These are phyloP conservation scores for Bostrychus sinensis DNA, from an alignment of 2,113 vertebrate genomes.

Conservation along the genomic window DNA sequence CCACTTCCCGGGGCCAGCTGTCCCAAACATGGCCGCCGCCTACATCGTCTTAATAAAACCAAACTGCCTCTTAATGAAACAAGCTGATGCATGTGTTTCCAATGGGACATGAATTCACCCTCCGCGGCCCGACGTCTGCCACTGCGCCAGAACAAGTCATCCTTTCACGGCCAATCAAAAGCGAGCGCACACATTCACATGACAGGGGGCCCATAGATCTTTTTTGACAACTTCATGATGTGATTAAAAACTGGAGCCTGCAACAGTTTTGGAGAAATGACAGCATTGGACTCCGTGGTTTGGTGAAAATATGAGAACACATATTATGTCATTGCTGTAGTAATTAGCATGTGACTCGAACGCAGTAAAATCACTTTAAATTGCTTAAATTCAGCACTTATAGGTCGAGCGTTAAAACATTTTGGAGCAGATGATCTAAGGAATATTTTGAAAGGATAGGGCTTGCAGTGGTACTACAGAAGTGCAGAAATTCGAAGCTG, in stretches of 20 bases:
- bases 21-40: conserved; percentile 21
- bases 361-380: neutral
- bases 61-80: conserved; percentile 42
- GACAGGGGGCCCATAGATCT: conserved; percentile 16
- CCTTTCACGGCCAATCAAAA: conserved; percentile 17
- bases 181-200: conserved; percentile 11
- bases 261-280: conserved; percentile 18
- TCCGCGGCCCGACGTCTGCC: conserved; percentile 15
- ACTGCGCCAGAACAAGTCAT: conserved; percentile 26
- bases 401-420: too few relatives aligned
- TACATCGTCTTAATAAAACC: conserved; percentile 41
- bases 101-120: conserved; percentile 26
- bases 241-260: conserved; percentile 5
- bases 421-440: neutral
- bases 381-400: neutral
- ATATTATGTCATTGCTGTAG: neutral
- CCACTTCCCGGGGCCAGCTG: conserved; percentile 27
- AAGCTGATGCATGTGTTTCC: conserved; percentile 45
- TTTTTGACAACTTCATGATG: conserved; percentile 10
- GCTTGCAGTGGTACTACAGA: neutral
- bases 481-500: neutral
- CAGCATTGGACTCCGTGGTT: neutral
- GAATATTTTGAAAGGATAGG: neutral
- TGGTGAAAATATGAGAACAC: neutral
- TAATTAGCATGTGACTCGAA: neutral